phyloP scores from a whole-genome alignment of 92 coral and sea anemone genomes.

The Zoanthus sansibaricus region DNA sequence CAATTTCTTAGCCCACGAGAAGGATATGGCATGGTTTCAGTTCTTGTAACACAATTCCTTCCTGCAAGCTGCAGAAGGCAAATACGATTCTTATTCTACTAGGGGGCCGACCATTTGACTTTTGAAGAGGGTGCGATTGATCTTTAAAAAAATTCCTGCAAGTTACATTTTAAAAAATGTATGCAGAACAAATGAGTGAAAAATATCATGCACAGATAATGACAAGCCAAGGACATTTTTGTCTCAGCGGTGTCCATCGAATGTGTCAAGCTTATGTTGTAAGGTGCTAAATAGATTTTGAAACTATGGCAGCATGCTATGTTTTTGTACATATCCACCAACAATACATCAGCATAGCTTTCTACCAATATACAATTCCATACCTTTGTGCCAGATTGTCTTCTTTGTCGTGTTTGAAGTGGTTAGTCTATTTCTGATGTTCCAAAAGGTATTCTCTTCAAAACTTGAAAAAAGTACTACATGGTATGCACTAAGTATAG shows the following conservation, averaged over 20 bases:
- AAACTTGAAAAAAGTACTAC: conserved; percentile 14
- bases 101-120: too few relatives aligned
- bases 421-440: conserved; percentile 2
- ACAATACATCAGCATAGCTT: background rate
- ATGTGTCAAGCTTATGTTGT: too few relatives aligned
- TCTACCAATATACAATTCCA: background rate
- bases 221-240: too few relatives aligned
- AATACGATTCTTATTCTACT: background rate
- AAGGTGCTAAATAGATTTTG: too few relatives aligned
- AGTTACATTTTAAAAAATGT: too few relatives aligned
- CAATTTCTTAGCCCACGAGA: conserved; percentile 22
- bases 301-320: too few relatives aligned
- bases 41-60: conserved; percentile 56
- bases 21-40: conserved; percentile 43
- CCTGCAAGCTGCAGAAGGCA: conserved; percentile 47
- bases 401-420: background rate
- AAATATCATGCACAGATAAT: too few relatives aligned
- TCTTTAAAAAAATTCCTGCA: too few relatives aligned
- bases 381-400: background rate
- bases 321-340: background rate
- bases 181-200: too few relatives aligned
- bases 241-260: too few relatives aligned
- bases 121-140: too few relatives aligned
- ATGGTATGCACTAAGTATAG: conserved; percentile 24
- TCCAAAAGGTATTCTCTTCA: conserved; percentile 21